phyloP scores from a whole-genome alignment of 2,888 invertebrate species.

The Reticulitermes lucifugus region DNA sequence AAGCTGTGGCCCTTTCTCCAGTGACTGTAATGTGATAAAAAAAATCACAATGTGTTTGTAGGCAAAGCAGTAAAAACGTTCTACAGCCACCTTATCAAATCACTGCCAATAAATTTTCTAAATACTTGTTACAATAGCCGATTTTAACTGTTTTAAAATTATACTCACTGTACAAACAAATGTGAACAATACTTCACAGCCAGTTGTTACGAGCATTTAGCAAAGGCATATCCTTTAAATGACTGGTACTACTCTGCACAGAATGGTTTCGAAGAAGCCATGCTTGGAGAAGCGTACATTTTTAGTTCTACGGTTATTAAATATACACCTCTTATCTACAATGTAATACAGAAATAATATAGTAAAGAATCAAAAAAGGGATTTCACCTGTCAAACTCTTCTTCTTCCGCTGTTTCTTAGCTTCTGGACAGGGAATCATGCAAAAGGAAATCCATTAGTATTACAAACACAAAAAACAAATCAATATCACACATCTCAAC shows the following conservation, averaged over 20 bases:
- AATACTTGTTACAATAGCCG: no score
- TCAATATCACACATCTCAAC: slow-evolving; percentile 47
- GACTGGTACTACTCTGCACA: not conserved
- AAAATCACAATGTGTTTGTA: no score
- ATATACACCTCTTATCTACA: not conserved
- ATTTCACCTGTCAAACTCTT: slow-evolving; percentile 89
- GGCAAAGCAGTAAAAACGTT: no score
- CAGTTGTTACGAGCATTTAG: no score
- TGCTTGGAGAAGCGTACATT: not conserved
- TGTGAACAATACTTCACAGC: no score
- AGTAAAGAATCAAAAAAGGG: slow-evolving; percentile 49
- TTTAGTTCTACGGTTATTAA: not conserved
- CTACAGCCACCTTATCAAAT: no score
- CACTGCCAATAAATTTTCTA: no score
- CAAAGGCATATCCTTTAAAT: no score
- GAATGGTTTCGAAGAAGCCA: slow-evolving; percentile 4
- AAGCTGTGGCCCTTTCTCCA: no score
- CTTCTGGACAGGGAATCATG: slow-evolving; percentile 76
- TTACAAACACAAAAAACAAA: slow-evolving; percentile 54
- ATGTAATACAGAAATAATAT: slow-evolving; percentile 45
- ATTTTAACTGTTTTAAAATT: no score
- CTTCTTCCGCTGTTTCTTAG: slow-evolving; percentile 95
- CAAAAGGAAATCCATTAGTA: slow-evolving; percentile 58
- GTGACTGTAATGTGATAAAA: no score
- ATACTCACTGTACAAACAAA: no score